Evolutionary conservation across 2,113 vertebrate species (phyloP), one percentile per base, ranked within the genome.

Genomic region (Coptodon bakossiorum): DNA sequence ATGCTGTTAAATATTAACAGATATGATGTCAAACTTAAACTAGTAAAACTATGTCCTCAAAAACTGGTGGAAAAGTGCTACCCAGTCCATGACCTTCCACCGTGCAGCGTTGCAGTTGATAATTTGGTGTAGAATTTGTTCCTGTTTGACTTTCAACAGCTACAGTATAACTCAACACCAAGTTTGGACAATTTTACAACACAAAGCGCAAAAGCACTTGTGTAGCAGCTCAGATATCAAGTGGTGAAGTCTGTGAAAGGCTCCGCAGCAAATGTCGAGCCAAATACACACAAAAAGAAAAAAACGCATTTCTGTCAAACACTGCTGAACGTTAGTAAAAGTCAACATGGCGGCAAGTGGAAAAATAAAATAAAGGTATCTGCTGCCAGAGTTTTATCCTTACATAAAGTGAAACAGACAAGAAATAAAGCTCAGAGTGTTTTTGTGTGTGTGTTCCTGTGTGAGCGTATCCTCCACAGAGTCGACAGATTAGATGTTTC

Each of bases 401-500:
- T n/a, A 36, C 45, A 63, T 80, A 82, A 84, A 86, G 80, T 61
- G 53, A 88, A 54, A 84, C 57, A 22, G 53, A 73, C 68, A 73
- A 34, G 71, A 80, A 86, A 83, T 68, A 86, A 83, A 89, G 66
- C 57, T 54, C 53, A 13, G 71, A 9, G 78, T 85, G 66, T 83
- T 19, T 54, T 48, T 68, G 79, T 81, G 24, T 84, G 50, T 71
- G 50, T 81, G 80, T 81, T 80, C 81, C 59, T 73, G 38, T 71
- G 81, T 66, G 71, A 82, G 36, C 45, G 83, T 66, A 9, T 76
- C 88, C 34, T 80, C 68, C 53, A 45, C 81, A 83, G 81, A 93
- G 86, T 85, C 45, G 10, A 80, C 83, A 91, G 92, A 95, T 94
- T 93, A 91, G 91, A 94, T 84, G 86, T 86, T 94, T 95, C 93